A percentile compares a stretch with the other conserved stretches of the same genome.
phyloP scores from a whole-genome alignment of 1,140 invertebrate genomes.

The Anagrus nilaparvatae region DNA sequence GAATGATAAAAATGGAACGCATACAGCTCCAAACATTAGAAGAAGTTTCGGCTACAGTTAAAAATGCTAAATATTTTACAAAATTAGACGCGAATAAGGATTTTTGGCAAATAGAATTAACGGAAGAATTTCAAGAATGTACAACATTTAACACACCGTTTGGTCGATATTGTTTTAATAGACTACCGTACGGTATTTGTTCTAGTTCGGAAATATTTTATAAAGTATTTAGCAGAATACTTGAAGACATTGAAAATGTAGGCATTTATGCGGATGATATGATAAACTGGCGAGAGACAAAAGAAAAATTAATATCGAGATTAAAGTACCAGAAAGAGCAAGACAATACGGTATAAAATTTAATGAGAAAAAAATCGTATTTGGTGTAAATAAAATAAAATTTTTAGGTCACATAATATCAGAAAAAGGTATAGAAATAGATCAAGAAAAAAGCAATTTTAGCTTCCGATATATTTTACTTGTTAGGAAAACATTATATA shows the following conservation, averaged over 20 bases:
- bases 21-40: too few relatives aligned
- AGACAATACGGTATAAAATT: slow-evolving; percentile 22
- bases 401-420: too few relatives aligned
- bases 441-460: too few relatives aligned
- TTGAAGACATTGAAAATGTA: slow-evolving; percentile 26
- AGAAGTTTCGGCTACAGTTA: too few relatives aligned
- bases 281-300: slow-evolving; percentile 20
- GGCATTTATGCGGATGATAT: slow-evolving; percentile 31
- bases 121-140: slow-evolving; percentile 19
- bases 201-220: too few relatives aligned
- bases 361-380: slow-evolving; percentile 27
- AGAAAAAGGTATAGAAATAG: too few relatives aligned
- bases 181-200: too few relatives aligned
- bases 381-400: slow-evolving; percentile 22
- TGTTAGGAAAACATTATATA: too few relatives aligned
- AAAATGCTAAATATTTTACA: too few relatives aligned
- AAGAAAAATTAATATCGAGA: slow-evolving; percentile 22
- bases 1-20: slow-evolving; percentile 25
- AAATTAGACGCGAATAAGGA: slow-evolving; percentile 25
- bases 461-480: too few relatives aligned
- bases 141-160: too few relatives aligned
- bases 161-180: too few relatives aligned
- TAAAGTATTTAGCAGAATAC: slow-evolving; percentile 21
- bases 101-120: slow-evolving; percentile 31
- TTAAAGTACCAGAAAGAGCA: slow-evolving; percentile 22